phyloP scores from a whole-genome alignment of 2,888 invertebrate genomes.

The Tetanocera ferruginea region DNA sequence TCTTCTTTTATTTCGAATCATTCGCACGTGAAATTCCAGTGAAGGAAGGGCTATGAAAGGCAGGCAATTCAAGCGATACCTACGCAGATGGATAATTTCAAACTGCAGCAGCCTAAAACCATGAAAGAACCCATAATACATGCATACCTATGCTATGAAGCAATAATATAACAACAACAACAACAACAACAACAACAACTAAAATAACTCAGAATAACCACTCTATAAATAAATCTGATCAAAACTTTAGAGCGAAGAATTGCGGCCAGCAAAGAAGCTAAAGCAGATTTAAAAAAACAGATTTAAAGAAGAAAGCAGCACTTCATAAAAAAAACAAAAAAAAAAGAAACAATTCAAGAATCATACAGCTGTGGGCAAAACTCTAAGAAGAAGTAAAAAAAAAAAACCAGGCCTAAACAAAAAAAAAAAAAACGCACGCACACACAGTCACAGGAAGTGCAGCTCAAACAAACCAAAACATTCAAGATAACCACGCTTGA shows the following conservation, averaged over 20 bases:
- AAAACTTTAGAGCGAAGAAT: slow-evolving; percentile 4
- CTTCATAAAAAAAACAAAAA: not conserved
- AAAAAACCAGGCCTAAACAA: not conserved
- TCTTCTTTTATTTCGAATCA: no score
- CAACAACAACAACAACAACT: not conserved
- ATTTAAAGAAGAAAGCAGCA: not conserved
- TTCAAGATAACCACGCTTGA: not conserved
- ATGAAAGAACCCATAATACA: not conserved
- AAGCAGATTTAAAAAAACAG: not conserved
- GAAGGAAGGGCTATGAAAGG: not conserved
- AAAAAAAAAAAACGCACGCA: not conserved
- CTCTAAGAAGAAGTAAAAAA: not conserved
- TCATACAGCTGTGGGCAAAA: not conserved
- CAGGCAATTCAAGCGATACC: not conserved
- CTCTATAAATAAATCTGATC: not conserved
- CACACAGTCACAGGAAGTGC: not conserved
- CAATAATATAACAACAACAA: not conserved
- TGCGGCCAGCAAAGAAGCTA: slow-evolving; percentile 17
- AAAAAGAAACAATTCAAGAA: not conserved
- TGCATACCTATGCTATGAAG: not conserved
- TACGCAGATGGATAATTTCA: not conserved
- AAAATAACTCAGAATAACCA: not conserved
- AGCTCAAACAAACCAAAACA: not conserved
- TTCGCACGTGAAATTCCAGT: no score
- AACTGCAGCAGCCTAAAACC: not conserved